Evolutionary conservation across 2,113 vertebrate species (phyloP).

Genomic region (Hippoglossus stenolepis): DNA sequence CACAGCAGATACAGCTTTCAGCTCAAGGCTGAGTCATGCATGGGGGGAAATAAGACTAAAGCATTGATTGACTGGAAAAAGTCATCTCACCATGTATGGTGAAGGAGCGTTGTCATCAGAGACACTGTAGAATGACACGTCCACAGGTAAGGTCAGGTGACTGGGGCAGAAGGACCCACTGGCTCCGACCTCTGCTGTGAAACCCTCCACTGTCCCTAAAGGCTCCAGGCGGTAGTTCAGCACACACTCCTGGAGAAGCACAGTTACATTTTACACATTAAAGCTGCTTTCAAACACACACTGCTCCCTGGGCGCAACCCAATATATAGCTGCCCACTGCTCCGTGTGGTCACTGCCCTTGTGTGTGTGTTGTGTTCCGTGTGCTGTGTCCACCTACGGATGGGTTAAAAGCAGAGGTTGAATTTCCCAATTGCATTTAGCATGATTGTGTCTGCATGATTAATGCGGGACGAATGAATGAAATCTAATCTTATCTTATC

Average conservation of each 20-base stretch:
- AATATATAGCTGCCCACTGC: no score
- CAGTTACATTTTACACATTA: conserved; percentile 3
- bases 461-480: no score
- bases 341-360: no score
- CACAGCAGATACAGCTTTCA: conserved; percentile 7
- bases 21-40: neutral
- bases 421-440: no score
- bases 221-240: conserved; percentile 97
- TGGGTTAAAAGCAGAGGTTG: no score
- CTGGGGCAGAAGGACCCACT: conserved; percentile 97
- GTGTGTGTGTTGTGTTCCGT: no score
- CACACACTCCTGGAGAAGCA: conserved; percentile 90
- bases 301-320: no score
- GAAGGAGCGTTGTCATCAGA: conserved; percentile 98
- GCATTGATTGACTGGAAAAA: neutral
- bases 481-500: no score
- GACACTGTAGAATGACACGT: conserved; percentile 98
- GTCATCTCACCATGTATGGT: conserved; percentile 92
- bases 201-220: conserved; percentile 91
- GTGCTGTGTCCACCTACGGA: no score
- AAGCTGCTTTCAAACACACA: neutral
- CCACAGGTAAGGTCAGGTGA: conserved; percentile 95
- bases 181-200: conserved; percentile 96
- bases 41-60: neutral
- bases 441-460: no score